Evolutionary conservation across 2,888 invertebrate species (phyloP), one percentile per base, ranked within the genome.

Genomic region (Cerceris rybyensis): DNA sequence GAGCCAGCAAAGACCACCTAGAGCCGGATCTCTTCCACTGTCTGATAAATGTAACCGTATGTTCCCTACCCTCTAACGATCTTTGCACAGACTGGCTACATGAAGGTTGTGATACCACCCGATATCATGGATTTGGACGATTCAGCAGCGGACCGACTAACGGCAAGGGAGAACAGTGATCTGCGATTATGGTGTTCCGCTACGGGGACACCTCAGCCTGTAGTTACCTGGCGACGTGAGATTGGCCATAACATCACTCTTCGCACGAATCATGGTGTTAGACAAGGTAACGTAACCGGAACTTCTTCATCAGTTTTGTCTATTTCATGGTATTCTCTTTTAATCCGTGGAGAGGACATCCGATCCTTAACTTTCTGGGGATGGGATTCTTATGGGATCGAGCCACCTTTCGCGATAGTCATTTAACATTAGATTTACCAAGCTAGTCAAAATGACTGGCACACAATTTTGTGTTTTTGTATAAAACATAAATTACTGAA

Each of bases 71-170:
- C 46, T 58, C 52, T 81, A 70, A 77, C 72, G 67, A 72, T 75
- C 64, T 75, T 72, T 81, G 60, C 66, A 58, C 70, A 98, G 97
- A 97, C 96, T 94, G 98, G 97, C 78, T 95, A 96, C 90, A 94
- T 98, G 89, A 96, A 97, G 91, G 98, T 98, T 82, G 96, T 97
- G 78, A 96, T 97, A 88, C 97, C 97, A 11, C 97, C 97, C 66
- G 97, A 97, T 92, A 97, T 98, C 86, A 94, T 97, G 84, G 96
- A 97, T 92, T 74, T 82, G 63, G 85, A 87, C 52, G 86, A 86
- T 16, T 95, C 96, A 72, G 95, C 96, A 72, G 95, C 96, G 84
- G 96, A 96, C 88, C 95, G 95, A 60, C 95, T 96, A 84, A 96
- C 97, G 52, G 95, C 96, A 7, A 94, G 95, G 66, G 97, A 98